A percentile compares a stretch with the other conserved stretches of the same genome.
Conservation (phyloP, 2,113 vertebrate genomes). For the Etheostoma cragini region DNA sequence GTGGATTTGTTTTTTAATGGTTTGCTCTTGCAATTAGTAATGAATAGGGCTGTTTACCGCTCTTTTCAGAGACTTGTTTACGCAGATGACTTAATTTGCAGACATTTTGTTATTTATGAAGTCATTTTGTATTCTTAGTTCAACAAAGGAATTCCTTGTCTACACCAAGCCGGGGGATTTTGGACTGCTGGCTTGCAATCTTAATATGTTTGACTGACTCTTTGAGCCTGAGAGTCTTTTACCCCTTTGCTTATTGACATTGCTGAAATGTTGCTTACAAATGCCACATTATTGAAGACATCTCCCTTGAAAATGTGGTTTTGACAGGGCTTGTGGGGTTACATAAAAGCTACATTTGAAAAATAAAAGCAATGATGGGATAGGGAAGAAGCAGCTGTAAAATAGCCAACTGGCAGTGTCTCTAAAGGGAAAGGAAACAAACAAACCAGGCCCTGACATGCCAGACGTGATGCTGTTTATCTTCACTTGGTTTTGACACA, state of each 20-base stretch:
- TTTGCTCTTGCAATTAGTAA: neutral
- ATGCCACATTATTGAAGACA: neutral
- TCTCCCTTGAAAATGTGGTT: neutral
- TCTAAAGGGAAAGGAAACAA: constrained; percentile 2
- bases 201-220: neutral
- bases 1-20: neutral
- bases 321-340: neutral
- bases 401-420: neutral
- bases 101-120: constrained; percentile 5
- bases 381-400: neutral
- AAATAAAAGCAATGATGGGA: neutral
- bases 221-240: neutral
- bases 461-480: constrained; percentile 32
- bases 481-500: constrained; percentile 49
- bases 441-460: neutral
- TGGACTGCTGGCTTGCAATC: neutral
- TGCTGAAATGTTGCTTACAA: neutral
- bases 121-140: neutral
- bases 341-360: neutral
- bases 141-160: neutral
- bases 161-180: neutral
- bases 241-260: neutral
- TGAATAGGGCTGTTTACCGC: neutral
- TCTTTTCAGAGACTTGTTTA: constrained; percentile 20
- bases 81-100: constrained; percentile 15